Percentiles rank a stretch among this genome's conserved stretches.
Conservation (phyloP, 2,113 vertebrate species). For the Alligator sinensis region DNA sequence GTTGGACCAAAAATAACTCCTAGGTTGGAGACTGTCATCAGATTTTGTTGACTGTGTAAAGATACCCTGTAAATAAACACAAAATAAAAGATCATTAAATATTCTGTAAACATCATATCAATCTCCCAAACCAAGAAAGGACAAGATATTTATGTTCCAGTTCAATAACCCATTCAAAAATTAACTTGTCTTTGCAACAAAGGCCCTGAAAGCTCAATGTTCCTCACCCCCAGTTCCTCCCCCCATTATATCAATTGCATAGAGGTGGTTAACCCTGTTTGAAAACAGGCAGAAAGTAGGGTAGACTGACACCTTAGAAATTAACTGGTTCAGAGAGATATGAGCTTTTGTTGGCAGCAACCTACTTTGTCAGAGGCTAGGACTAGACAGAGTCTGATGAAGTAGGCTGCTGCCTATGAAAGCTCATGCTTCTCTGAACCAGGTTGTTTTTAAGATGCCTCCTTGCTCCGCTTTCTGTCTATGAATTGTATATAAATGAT, state of each 20-base stretch:
- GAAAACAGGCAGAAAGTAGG: no score
- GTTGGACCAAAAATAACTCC: slow-evolving; percentile 98
- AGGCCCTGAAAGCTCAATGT: background rate
- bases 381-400: no score
- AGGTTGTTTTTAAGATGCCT: no score
- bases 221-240: no score
- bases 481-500: background rate
- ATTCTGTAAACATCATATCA: background rate
- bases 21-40: slow-evolving; percentile 98
- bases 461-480: no score
- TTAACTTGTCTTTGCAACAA: background rate
- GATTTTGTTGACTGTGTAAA: slow-evolving; percentile 93
- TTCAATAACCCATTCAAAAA: background rate
- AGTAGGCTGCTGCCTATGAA: no score
- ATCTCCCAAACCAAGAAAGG: background rate
- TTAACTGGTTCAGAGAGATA: no score
- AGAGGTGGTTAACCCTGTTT: no score
- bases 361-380: no score
- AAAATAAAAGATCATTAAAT: slow-evolving; percentile 36
- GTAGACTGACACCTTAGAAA: no score
- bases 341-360: no score
- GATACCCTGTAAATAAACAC: slow-evolving; percentile 87
- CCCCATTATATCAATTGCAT: background rate
- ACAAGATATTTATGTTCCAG: background rate
- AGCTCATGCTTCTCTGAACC: no score